A percentile compares a stretch with the other conserved stretches of the same genome.
Conservation (phyloP, 2,113 vertebrate genomes). For the Callopanchax toddi region DNA sequence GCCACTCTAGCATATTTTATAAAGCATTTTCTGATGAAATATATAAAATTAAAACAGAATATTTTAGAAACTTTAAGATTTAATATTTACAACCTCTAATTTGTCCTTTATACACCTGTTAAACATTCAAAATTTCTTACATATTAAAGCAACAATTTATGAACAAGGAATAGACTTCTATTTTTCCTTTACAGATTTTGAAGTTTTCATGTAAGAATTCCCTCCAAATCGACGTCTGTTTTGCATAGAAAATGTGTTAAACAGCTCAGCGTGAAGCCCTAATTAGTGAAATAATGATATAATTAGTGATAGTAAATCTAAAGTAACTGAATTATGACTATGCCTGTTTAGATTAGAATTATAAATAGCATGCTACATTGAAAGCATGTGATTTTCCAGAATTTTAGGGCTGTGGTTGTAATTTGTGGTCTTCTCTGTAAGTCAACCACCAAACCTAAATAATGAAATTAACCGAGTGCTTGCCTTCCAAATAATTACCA, state of each 20-base stretch:
- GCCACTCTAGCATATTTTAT: background rate
- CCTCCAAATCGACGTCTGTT: constrained; percentile 1
- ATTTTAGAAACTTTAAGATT: background rate
- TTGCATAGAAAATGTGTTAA: constrained; percentile 3
- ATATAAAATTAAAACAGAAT: background rate
- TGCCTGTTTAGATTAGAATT: constrained; percentile 38
- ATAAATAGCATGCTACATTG: constrained; percentile 39
- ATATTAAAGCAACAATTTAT: background rate
- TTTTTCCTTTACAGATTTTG: background rate
- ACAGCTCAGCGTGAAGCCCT: constrained; percentile 14
- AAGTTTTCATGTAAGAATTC: background rate
- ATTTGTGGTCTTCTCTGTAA: constrained; percentile 44
- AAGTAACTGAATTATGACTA: constrained; percentile 34
- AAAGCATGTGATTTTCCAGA: constrained; percentile 42
- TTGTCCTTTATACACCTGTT: background rate
- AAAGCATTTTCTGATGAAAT: too few relatives aligned
- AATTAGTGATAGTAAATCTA: background rate
- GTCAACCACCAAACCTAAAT: constrained; percentile 72
- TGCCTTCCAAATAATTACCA: constrained; percentile 77
- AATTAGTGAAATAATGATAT: constrained; percentile 14
- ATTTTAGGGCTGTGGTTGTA: constrained; percentile 37
- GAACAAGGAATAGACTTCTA: background rate
- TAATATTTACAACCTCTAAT: too few relatives aligned
- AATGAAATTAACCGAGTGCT: constrained; percentile 70
- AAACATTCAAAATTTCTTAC: background rate